A percentile compares a stretch with the other conserved stretches of the same genome.
Evolutionary conservation across 2,113 vertebrate species (phyloP).

Genomic region (Chloebia gouldiae): DNA sequence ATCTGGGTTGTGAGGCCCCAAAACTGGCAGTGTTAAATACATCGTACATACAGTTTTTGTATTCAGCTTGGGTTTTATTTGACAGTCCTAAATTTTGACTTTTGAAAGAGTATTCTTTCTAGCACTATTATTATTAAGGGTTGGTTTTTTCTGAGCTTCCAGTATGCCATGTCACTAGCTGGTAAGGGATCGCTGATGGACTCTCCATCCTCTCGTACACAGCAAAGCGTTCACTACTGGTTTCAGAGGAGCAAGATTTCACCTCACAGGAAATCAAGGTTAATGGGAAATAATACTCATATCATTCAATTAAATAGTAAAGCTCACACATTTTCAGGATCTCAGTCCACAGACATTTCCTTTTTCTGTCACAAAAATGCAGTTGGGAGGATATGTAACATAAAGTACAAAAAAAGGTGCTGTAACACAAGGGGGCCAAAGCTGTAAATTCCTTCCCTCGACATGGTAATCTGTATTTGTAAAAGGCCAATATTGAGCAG

Average conservation of each 20-base stretch:
- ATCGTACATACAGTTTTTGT: neutral
- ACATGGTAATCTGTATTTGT: slow-evolving; percentile 40
- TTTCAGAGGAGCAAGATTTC: neutral
- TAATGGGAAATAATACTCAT: slow-evolving; percentile 44
- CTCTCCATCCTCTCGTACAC: neutral
- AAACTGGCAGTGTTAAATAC: slow-evolving; percentile 29
- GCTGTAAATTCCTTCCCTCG: slow-evolving; percentile 61
- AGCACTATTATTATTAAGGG: neutral
- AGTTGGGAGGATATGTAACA: slow-evolving; percentile 11
- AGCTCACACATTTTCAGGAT: slow-evolving; percentile 26
- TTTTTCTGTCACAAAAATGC: slow-evolving; percentile 55
- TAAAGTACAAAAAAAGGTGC: slow-evolving; percentile 42
- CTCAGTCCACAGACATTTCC: slow-evolving; percentile 41
- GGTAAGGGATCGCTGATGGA: neutral
- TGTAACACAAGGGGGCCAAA: slow-evolving; percentile 12
- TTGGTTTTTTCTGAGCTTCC: neutral
- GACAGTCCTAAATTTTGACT: neutral
- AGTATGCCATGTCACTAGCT: neutral
- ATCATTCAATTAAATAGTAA: slow-evolving; percentile 50
- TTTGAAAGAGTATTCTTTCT: neutral
- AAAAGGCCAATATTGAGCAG: slow-evolving; percentile 42
- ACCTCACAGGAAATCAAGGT: neutral
- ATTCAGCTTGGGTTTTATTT: neutral
- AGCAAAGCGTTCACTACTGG: neutral
- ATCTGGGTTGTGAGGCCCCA: neutral